A percentile compares a stretch with the other conserved stretches of the same genome.
phyloP scores from a whole-genome alignment of 2,797 vertebrate species.

The Sorex maritimensis region DNA sequence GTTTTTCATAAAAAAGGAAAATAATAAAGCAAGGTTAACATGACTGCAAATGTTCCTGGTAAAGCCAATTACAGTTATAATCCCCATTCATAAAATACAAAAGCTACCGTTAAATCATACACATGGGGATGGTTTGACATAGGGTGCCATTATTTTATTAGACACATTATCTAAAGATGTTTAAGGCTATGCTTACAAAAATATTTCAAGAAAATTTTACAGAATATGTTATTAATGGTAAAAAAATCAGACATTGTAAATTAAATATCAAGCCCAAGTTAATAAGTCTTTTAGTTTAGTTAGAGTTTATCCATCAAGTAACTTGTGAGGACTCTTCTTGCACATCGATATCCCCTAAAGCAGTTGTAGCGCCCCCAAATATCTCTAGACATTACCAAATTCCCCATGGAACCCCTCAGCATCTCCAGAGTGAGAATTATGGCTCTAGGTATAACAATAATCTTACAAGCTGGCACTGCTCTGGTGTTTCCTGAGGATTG shows the following conservation, averaged over 20 bases:
- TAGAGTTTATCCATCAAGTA: neutral
- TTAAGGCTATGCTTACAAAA: neutral
- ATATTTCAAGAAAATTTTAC: neutral
- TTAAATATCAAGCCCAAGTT: neutral
- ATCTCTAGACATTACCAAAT: too few relatives aligned
- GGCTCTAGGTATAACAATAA: neutral
- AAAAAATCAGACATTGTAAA: neutral
- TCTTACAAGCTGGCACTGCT: neutral
- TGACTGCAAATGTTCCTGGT: neutral
- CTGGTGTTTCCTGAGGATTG: neutral
- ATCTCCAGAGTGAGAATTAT: neutral
- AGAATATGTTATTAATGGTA: neutral
- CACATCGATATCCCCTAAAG: too few relatives aligned
- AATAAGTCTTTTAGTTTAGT: neutral
- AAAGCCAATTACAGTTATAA: neutral
- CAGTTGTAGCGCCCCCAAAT: too few relatives aligned
- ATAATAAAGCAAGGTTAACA: neutral
- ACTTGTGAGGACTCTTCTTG: too few relatives aligned
- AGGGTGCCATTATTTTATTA: constrained; percentile 17
- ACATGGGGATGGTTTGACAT: constrained; percentile 28
- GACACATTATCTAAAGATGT: neutral
- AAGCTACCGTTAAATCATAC: neutral
- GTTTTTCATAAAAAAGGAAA: neutral
- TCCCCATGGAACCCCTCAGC: too few relatives aligned
- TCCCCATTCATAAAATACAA: constrained; percentile 31